phyloP scores from a whole-genome alignment of 2,797 vertebrate species.

The Acanthopagrus latus region DNA sequence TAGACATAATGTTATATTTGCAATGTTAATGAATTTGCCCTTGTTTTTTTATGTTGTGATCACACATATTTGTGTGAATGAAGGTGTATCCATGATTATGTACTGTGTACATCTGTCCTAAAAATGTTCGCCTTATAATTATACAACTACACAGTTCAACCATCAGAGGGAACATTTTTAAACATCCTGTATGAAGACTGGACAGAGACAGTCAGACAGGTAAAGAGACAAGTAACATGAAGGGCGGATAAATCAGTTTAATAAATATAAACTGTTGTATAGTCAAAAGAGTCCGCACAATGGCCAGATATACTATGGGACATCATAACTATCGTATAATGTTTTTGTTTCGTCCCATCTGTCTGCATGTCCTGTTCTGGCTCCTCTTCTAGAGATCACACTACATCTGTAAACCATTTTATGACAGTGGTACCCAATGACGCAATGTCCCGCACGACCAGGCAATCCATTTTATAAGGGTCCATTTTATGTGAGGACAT shows the following conservation, averaged over 20 bases:
- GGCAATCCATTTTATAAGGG: constrained; percentile 29
- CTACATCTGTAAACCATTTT: constrained; percentile 28
- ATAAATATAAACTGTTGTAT: background rate
- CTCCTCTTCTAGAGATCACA: constrained; percentile 17
- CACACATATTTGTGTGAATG: background rate
- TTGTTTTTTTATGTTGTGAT: background rate
- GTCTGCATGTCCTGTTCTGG: background rate
- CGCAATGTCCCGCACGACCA: constrained; percentile 16
- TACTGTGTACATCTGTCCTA: background rate
- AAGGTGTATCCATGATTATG: background rate
- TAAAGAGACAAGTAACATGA: constrained; percentile 1
- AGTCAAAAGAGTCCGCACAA: background rate
- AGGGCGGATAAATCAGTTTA: background rate
- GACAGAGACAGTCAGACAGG: background rate
- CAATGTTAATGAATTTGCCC: background rate
- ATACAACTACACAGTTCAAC: background rate
- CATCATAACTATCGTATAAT: background rate
- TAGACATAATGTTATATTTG: background rate
- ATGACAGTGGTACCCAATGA: constrained; percentile 30
- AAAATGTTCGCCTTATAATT: background rate
- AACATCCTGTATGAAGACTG: background rate
- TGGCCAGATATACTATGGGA: background rate
- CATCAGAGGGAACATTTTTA: background rate
- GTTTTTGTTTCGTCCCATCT: background rate
- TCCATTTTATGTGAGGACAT: constrained; percentile 32